These are phyloP conservation scores for Peromyscus californicus DNA, from an alignment of 2,113 vertebrate genomes.

Conservation along the genomic window DNA sequence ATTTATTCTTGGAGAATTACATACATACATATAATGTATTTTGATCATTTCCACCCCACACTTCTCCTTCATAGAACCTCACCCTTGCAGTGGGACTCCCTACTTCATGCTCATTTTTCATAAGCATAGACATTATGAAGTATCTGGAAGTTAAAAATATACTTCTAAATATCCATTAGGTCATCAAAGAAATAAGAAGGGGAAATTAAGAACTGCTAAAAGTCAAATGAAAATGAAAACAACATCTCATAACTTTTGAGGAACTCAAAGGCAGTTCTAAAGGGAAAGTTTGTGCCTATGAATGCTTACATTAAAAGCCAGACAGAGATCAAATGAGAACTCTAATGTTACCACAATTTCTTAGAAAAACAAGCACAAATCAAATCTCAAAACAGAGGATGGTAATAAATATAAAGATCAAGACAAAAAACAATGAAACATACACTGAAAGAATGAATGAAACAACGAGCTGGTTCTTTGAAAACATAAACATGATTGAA, in stretches of 20 bases:
- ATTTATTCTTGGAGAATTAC: background rate
- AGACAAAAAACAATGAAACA: background rate
- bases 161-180: no score
- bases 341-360: no score
- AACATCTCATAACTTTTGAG: background rate
- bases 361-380: background rate
- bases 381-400: background rate
- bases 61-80: background rate
- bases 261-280: background rate
- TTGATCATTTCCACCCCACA: background rate
- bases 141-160: background rate
- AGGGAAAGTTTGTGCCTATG: background rate
- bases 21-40: background rate
- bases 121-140: background rate
- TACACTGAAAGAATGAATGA: background rate
- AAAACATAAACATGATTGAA: background rate
- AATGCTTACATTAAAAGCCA: background rate
- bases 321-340: background rate
- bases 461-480: background rate
- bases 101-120: background rate
- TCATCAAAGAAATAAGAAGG: background rate
- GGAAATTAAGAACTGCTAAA: background rate
- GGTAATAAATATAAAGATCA: background rate
- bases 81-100: background rate
- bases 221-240: background rate